phyloP scores from a whole-genome alignment of 2,888 invertebrate species.

The Invenusta paracnida region DNA sequence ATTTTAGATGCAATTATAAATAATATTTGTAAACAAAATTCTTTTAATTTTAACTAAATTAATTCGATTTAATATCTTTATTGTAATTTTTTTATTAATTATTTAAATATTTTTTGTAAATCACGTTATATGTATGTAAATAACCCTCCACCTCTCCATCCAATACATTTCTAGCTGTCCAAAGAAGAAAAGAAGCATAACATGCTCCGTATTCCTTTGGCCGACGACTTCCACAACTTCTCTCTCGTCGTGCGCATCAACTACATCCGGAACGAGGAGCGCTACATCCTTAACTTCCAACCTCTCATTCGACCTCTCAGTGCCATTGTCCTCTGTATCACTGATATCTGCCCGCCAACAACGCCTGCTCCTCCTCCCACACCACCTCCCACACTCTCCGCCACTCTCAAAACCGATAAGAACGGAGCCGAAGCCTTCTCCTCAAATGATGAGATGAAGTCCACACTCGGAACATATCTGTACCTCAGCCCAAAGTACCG shows the following conservation, averaged over 20 bases:
- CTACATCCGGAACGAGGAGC: conserved; percentile 5
- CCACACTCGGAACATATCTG: background rate
- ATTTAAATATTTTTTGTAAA: too few species aligned
- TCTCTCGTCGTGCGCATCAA: background rate
- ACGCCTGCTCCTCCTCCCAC: background rate
- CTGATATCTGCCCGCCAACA: background rate
- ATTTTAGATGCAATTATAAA: too few species aligned
- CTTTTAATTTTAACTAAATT: too few species aligned
- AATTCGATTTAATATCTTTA: too few species aligned
- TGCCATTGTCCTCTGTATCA: background rate
- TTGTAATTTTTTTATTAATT: too few species aligned
- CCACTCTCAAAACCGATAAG: too few species aligned
- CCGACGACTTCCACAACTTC: background rate
- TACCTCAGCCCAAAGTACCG: background rate
- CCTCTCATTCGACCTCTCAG: background rate
- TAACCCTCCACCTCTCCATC: background rate
- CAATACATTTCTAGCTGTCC: background rate
- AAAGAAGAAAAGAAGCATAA: background rate
- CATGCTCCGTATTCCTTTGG: background rate
- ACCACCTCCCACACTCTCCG: background rate
- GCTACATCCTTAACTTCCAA: background rate
- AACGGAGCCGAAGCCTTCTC: too few species aligned
- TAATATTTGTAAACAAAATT: too few species aligned
- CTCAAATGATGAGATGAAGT: too few species aligned
- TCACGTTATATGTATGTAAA: too few species aligned